phyloP scores from a whole-genome alignment of 1,140 invertebrate species.

The Oncopeltus fasciatus region DNA sequence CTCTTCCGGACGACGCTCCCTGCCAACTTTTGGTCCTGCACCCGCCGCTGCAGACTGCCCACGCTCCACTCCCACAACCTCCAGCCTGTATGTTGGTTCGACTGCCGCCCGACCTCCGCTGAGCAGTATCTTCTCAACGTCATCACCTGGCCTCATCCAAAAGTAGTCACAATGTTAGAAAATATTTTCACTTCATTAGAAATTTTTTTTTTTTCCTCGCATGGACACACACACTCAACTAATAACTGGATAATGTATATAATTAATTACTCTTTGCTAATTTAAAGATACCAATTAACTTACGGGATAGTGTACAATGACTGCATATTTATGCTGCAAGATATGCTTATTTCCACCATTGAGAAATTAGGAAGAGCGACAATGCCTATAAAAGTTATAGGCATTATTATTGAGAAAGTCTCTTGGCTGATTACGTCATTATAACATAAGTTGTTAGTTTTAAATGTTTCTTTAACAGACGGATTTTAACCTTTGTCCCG shows the following conservation, averaged over 20 bases:
- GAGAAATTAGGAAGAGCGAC: no score
- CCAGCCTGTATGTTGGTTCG: not conserved
- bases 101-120: not conserved
- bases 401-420: no score
- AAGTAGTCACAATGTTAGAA: not conserved
- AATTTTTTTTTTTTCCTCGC: not conserved
- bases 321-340: not conserved
- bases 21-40: not conserved
- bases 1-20: not conserved
- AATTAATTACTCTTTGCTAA: not conserved
- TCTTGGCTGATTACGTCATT: no score
- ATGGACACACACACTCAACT: not conserved
- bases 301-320: not conserved
- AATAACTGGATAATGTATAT: not conserved
- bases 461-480: no score
- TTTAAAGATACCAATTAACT: not conserved
- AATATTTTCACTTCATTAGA: not conserved
- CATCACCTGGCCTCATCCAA: constrained; percentile 5
- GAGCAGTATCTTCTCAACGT: constrained; percentile 11
- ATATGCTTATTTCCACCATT: not conserved
- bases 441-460: no score
- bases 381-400: no score
- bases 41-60: not conserved
- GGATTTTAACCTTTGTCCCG: no score
- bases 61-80: not conserved